Conservation (phyloP, 2,888 invertebrate genomes). For the Siphlonurus alternatus region DNA sequence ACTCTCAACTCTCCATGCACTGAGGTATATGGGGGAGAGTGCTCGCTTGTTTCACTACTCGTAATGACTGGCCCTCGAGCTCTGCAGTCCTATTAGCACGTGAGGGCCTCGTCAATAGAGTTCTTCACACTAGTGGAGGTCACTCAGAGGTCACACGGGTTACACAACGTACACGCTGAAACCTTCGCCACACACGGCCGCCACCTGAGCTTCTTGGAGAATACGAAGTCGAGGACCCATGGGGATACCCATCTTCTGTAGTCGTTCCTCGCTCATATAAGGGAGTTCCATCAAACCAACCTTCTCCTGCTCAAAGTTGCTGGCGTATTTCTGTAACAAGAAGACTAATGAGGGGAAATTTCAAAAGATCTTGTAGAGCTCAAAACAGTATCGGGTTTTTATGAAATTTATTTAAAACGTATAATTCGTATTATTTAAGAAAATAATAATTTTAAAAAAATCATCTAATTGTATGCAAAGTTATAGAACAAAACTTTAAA, state of each 20-base stretch:
- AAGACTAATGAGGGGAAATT: too few relatives aligned
- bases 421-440: too few relatives aligned
- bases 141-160: constrained; percentile 8
- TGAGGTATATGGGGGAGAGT: not conserved
- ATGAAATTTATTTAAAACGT: too few relatives aligned
- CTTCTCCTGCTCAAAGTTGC: constrained; percentile 65
- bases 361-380: too few relatives aligned
- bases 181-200: constrained; percentile 34
- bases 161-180: constrained; percentile 35
- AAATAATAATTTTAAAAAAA: too few relatives aligned
- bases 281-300: constrained; percentile 82
- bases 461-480: too few relatives aligned
- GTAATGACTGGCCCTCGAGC: too few relatives aligned
- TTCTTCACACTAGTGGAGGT: too few relatives aligned
- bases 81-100: too few relatives aligned
- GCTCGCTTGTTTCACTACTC: not conserved
- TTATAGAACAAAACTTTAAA: too few relatives aligned
- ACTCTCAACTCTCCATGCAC: not conserved
- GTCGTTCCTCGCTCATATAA: constrained; percentile 72
- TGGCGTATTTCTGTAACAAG: constrained; percentile 63
- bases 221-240: constrained; percentile 76
- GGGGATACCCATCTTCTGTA: constrained; percentile 79
- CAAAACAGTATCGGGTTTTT: too few relatives aligned
- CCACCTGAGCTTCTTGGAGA: constrained; percentile 64
- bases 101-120: too few relatives aligned